Percentiles rank a stretch among this genome's conserved stretches.
phyloP scores from a whole-genome alignment of 1,140 invertebrate genomes.

The Proctacanthus coquilletti region DNA sequence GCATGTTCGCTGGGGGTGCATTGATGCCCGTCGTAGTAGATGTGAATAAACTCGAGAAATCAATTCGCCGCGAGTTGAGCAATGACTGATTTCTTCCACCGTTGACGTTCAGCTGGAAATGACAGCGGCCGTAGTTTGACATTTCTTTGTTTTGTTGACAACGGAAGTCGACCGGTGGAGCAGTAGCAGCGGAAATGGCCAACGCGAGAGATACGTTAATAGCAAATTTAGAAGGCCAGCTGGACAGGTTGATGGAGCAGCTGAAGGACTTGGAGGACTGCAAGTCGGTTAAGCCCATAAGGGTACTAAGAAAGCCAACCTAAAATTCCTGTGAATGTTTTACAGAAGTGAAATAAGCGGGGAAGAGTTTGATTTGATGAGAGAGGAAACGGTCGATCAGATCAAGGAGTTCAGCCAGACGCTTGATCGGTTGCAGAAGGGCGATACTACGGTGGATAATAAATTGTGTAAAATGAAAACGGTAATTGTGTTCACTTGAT shows the following conservation, averaged over 20 bases:
- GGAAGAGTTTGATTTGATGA: conserved; percentile 55
- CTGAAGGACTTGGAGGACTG: conserved; percentile 55
- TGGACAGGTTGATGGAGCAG: conserved; percentile 55
- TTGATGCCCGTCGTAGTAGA: no score
- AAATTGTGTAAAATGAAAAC: conserved; percentile 38
- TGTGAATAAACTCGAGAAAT: no score
- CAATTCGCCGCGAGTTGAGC: no score
- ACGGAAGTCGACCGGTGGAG: no score
- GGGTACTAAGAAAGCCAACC: conserved; percentile 5
- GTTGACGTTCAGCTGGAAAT: no score
- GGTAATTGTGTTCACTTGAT: conserved; percentile 29
- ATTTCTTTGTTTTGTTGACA: no score
- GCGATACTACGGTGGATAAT: conserved; percentile 55
- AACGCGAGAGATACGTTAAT: conserved; percentile 38
- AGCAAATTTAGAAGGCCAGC: conserved; percentile 54
- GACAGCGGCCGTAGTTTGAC: no score
- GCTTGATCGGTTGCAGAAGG: conserved; percentile 46
- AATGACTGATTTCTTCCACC: no score
- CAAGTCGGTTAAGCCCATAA: conserved; percentile 24
- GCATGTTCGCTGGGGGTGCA: no score
- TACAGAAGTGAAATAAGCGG: conserved; percentile 45
- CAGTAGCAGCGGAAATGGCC: no score
- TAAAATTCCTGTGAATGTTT: conserved; percentile 9
- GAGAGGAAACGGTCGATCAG: conserved; percentile 58
- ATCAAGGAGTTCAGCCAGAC: conserved; percentile 56